Evolutionary conservation across 2,113 vertebrate genomes (phyloP).

Genomic region (Opisthocomus hoazin): DNA sequence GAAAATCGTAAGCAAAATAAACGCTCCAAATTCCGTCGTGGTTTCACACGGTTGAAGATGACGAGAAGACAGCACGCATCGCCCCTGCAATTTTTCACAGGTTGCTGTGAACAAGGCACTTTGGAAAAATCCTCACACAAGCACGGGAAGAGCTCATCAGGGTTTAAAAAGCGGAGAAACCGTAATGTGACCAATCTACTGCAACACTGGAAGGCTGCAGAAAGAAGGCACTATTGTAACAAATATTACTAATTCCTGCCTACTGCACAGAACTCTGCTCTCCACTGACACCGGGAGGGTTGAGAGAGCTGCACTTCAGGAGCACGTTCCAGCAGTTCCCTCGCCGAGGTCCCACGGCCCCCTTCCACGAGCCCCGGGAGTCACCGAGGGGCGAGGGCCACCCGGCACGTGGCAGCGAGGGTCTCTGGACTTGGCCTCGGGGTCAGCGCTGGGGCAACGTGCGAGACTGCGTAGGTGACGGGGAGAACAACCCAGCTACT

Average conservation of each 20-base stretch:
- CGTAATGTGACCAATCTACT: accelerated
- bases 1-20: neutral
- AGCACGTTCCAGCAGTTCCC: neutral
- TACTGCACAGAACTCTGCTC: neutral
- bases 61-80: accelerated
- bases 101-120: neutral
- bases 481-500: neutral
- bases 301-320: neutral
- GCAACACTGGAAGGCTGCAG: neutral
- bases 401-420: neutral
- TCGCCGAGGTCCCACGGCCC: neutral
- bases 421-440: neutral
- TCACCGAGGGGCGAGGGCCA: neutral
- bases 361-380: neutral
- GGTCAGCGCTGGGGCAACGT: accelerated
- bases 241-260: neutral
- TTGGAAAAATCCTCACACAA: neutral
- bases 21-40: neutral
- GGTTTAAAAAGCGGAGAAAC: neutral
- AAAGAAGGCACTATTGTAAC: neutral
- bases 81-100: neutral
- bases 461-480: accelerated
- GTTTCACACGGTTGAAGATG: neutral
- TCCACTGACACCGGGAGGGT: too few relatives aligned
- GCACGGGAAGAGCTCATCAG: neutral